Evolutionary conservation across 2,888 invertebrate genomes (phyloP), one percentile per base, ranked within the genome.

Genomic region (Entomobrya multifasciata): DNA sequence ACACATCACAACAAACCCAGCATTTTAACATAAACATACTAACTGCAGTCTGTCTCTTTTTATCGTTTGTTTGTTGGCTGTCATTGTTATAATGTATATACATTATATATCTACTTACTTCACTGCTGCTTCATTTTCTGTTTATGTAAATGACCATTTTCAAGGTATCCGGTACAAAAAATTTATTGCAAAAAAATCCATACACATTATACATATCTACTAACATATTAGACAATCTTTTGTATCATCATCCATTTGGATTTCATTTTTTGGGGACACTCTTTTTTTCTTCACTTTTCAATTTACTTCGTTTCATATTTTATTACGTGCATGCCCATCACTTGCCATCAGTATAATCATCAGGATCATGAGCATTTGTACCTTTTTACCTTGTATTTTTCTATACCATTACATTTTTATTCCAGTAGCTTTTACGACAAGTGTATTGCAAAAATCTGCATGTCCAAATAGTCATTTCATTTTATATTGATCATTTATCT

Each of bases 61-160:
- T 25, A 10, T 70, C 44, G 15, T 36, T 36, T 65, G 36, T 17
- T 25, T 65, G 47, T 72, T 49, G 13, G 47, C 25, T 47, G 72
- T 47, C 72, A 47, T 72, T 47, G 72, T 47, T 47, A 41, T 2
- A 30, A 6, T 17, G 65, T 30, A 8, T 13, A 30, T 70, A 76
- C 17, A 36, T 36, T 36, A 55, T 55, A 55, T 55, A 60, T 11
- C 22, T 44, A 25, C 10, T 20, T 72, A 27, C 41, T 41, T 13
- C 13, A 70, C n/a, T n/a, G n/a, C n/a, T n/a, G n/a, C 20, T 15
- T 1, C 20, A 8, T 52, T 22, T 27, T 30, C 52, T 52, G 36
- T 36, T 1, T 62, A 78, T 78, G 78, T 79, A 79, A 79, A 79
- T 79, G 65, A 49, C 78, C 78, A 79, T 65, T 79, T 65, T 79